Conservation (phyloP, 1,140 invertebrate species). For the Brachionus manjavacas region DNA sequence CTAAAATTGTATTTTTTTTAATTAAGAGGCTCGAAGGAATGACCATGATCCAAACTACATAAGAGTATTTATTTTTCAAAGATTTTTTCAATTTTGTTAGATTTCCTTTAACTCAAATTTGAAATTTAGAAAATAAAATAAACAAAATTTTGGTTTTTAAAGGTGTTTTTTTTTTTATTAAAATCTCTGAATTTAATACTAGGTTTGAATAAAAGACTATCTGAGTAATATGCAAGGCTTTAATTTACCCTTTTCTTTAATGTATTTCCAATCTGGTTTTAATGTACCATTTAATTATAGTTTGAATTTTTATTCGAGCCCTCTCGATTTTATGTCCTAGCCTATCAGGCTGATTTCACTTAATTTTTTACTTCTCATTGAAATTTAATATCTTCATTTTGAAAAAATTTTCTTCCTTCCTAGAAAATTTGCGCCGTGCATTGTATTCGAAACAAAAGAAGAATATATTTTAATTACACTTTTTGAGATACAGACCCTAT, state of each 20-base stretch:
- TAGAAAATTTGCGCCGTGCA: not conserved
- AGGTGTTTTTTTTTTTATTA: not conserved
- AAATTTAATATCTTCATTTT: constrained; percentile 3
- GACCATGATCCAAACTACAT: too few relatives aligned
- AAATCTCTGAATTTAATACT: not conserved
- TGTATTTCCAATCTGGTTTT: not conserved
- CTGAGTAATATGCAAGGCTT: not conserved
- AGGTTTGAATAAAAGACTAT: not conserved
- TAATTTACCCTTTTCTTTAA: not conserved
- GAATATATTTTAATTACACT: not conserved
- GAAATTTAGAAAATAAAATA: not conserved
- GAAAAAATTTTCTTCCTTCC: not conserved
- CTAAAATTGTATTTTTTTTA: too few relatives aligned
- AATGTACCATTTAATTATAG: not conserved
- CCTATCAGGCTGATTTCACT: not conserved
- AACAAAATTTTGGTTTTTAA: not conserved
- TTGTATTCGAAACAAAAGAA: not conserved
- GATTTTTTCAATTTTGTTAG: too few relatives aligned
- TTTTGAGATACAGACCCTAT: not conserved
- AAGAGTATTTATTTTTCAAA: too few relatives aligned
- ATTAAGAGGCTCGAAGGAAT: too few relatives aligned
- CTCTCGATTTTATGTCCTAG: not conserved
- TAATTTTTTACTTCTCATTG: not conserved
- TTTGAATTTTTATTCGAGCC: not conserved
- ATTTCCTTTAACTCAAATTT: too few relatives aligned